A percentile compares a stretch with the other conserved stretches of the same genome.
Conservation (phyloP, 2,113 vertebrate genomes). For the Fulmarus glacialis region DNA sequence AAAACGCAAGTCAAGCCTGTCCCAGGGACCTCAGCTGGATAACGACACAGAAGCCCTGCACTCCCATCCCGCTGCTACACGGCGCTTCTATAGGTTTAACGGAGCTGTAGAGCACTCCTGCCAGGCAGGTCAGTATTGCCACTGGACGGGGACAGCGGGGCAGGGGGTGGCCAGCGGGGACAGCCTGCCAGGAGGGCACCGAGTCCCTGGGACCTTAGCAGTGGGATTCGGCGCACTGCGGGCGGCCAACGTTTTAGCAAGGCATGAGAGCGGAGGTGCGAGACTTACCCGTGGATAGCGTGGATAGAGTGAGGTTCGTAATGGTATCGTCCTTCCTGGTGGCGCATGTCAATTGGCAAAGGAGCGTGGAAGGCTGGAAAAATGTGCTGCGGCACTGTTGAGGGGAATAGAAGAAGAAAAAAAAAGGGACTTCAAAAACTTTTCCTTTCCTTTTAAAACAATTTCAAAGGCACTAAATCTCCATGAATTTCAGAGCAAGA, state of each 20-base stretch:
- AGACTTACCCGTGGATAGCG: slow-evolving; percentile 91
- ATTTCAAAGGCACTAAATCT: slow-evolving; percentile 85
- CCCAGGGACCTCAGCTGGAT: background rate
- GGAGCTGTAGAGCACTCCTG: background rate
- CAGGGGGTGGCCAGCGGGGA: background rate
- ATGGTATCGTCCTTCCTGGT: slow-evolving; percentile 97
- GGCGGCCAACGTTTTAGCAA: background rate
- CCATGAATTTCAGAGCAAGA: slow-evolving; percentile 83
- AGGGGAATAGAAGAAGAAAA: slow-evolving; percentile 48
- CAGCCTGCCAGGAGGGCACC: background rate
- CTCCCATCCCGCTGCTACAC: background rate
- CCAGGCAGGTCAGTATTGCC: background rate
- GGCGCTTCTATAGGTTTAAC: background rate
- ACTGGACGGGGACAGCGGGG: background rate
- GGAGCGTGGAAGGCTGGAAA: slow-evolving; percentile 94
- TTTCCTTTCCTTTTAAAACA: slow-evolving; percentile 74
- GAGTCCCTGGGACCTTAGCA: background rate
- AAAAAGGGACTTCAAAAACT: slow-evolving; percentile 78
- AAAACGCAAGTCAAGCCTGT: background rate
- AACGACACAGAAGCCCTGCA: background rate
- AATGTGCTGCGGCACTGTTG: slow-evolving; percentile 88
- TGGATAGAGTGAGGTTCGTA: slow-evolving; percentile 94
- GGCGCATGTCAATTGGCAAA: slow-evolving; percentile 94
- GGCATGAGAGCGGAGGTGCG: background rate
- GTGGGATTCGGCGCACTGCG: rapidly evolving